A percentile compares a stretch with the other conserved stretches of the same genome.
Evolutionary conservation across 2,888 invertebrate species (phyloP).

Genomic region (Nymphalis c-album): DNA sequence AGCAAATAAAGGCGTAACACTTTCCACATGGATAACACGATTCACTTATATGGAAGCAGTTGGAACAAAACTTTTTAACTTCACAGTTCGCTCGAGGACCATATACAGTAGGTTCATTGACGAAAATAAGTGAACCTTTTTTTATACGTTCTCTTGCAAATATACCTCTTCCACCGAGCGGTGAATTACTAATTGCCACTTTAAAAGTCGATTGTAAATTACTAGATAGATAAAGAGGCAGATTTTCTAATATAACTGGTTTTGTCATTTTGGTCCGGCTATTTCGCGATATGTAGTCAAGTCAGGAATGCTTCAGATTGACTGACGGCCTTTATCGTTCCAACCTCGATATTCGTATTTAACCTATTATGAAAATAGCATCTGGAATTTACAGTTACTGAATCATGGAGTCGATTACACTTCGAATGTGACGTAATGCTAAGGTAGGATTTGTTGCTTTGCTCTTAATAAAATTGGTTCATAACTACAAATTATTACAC

Average conservation of each 20-base stretch:
- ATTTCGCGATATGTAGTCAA: constrained; percentile 27
- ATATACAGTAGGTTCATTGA: constrained; percentile 84
- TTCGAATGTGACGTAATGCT: constrained; percentile 64
- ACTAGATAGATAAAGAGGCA: constrained; percentile 23
- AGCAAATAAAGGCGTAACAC: constrained; percentile 86
- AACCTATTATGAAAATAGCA: constrained; percentile 73
- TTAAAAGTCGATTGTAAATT: constrained; percentile 30
- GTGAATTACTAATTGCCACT: constrained; percentile 83
- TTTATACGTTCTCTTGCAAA: constrained; percentile 84
- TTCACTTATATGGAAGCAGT: constrained; percentile 79
- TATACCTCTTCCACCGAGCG: constrained; percentile 85
- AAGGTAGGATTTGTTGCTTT: constrained; percentile 1
- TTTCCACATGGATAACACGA: constrained; percentile 74
- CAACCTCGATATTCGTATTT: constrained; percentile 55
- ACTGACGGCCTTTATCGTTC: constrained; percentile 41
- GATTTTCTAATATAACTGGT: constrained; percentile 5
- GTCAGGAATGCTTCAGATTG: constrained; percentile 36
- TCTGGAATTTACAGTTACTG: constrained; percentile 57
- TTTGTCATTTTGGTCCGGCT: constrained; percentile 19
- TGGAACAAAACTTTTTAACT: constrained; percentile 81
- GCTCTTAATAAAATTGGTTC: neutral
- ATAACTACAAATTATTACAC: neutral
- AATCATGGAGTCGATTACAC: constrained; percentile 57
- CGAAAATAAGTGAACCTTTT: constrained; percentile 84
- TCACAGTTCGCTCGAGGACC: constrained; percentile 83